Evolutionary conservation across 2,888 invertebrate species (phyloP).

Genomic region (Pheosia tremula): DNA sequence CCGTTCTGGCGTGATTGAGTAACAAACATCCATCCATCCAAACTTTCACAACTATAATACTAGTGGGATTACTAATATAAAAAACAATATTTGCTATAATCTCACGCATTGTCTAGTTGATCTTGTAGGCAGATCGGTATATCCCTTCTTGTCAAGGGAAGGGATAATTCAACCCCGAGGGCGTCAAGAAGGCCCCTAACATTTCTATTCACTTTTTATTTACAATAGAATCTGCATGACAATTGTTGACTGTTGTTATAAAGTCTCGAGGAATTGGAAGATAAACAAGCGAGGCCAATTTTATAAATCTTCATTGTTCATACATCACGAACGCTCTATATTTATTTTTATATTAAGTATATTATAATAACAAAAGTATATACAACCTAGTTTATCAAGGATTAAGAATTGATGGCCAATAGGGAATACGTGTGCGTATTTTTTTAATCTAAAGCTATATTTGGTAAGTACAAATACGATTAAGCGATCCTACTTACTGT

Average conservation of each 20-base stretch:
- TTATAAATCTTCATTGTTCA: neutral
- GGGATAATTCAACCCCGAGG: constrained; percentile 16
- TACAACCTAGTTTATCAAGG: no score
- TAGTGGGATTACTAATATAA: neutral
- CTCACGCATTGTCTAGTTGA: constrained; percentile 14
- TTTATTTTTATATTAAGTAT: no score
- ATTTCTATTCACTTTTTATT: constrained; percentile 25
- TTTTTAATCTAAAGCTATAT: no score
- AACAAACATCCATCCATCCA: no score
- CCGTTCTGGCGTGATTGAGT: no score
- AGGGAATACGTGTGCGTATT: no score
- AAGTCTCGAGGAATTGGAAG: constrained; percentile 22
- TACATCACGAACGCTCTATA: no score
- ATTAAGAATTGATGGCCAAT: no score
- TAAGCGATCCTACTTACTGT: no score
- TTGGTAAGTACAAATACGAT: no score
- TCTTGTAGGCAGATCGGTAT: constrained; percentile 16
- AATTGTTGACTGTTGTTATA: constrained; percentile 25
- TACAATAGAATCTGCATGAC: constrained; percentile 23
- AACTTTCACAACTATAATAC: no score
- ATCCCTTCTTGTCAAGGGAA: constrained; percentile 12
- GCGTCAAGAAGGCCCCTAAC: constrained; percentile 13
- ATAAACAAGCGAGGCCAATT: constrained; percentile 15
- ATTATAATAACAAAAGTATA: no score
- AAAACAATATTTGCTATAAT: constrained; percentile 2